These are phyloP conservation scores for Dermochelys coriacea DNA, from an alignment of 2,797 vertebrate genomes.

Conservation along the genomic window DNA sequence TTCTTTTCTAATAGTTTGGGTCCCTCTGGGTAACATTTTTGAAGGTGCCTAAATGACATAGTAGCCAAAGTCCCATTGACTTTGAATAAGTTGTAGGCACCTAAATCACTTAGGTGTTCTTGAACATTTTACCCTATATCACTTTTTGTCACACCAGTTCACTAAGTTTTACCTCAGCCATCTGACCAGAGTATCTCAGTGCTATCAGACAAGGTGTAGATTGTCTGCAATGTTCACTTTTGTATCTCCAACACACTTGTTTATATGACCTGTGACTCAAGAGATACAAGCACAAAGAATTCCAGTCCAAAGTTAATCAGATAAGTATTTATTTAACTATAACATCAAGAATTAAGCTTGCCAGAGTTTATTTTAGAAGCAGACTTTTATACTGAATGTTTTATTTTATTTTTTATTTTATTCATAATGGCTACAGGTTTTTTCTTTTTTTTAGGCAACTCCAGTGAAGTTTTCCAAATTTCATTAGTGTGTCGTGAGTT, in stretches of 20 bases:
- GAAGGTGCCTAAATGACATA: not conserved
- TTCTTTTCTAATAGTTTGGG: not conserved
- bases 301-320: not conserved
- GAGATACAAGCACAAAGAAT: not conserved
- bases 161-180: not conserved
- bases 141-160: not conserved
- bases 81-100: not conserved
- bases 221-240: rapidly evolving
- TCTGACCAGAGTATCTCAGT: not conserved
- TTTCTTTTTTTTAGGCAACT: not conserved
- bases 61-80: not conserved
- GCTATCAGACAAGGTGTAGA: not conserved
- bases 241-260: not conserved
- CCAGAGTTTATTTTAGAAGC: not conserved
- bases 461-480: not conserved
- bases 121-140: not conserved
- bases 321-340: not conserved
- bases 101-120: not conserved
- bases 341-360: not conserved
- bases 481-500: not conserved
- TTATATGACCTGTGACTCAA: not conserved
- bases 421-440: not conserved
- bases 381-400: not conserved
- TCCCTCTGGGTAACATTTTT: not conserved
- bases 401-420: not conserved